phyloP scores from a whole-genome alignment of 2,888 invertebrate genomes.

The Cylindroiulus punctatus region DNA sequence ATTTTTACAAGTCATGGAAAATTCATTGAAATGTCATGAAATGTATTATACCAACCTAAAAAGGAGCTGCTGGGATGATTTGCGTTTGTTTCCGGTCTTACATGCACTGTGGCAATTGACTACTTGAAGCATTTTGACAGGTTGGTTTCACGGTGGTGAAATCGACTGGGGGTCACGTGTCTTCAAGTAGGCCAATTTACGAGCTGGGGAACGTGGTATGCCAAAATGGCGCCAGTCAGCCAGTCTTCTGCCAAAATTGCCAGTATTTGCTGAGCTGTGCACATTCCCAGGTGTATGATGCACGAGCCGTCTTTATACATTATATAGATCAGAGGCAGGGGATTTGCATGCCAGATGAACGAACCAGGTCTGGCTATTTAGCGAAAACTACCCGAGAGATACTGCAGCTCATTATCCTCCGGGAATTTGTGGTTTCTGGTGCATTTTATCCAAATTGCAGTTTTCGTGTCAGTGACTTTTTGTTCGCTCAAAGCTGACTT shows the following conservation, averaged over 20 bases:
- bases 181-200: neutral
- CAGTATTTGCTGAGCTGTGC: neutral
- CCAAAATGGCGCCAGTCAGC: neutral
- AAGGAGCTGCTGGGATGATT: neutral
- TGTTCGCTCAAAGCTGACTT: too few species aligned
- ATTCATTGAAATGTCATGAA: too few species aligned
- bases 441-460: too few species aligned
- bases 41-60: too few species aligned
- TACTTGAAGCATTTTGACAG: neutral
- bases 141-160: neutral
- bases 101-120: too few species aligned
- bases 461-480: too few species aligned
- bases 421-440: too few species aligned
- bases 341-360: slow-evolving; percentile 11
- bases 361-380: neutral
- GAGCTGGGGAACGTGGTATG: neutral
- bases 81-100: neutral
- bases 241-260: neutral
- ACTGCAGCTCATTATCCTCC: too few species aligned
- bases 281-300: slow-evolving; percentile 15
- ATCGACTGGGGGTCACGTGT: neutral
- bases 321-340: neutral
- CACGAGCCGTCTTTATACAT: neutral
- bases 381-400: too few species aligned
- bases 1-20: too few species aligned